These are phyloP conservation scores for Cephalopterus ornatus DNA, from an alignment of 2,113 vertebrate genomes.

Conservation along the genomic window DNA sequence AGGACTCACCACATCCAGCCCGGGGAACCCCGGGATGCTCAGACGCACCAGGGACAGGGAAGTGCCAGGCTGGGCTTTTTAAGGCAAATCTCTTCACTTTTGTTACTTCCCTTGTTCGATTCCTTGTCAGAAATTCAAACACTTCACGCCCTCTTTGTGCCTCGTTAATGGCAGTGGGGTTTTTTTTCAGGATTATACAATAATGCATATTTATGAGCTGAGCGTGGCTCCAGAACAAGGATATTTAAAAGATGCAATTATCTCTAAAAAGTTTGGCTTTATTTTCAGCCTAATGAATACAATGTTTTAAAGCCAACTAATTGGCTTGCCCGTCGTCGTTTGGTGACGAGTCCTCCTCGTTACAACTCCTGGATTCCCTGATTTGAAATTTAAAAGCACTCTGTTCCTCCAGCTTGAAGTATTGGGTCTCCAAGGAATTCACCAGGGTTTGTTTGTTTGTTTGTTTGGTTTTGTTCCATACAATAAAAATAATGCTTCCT, in stretches of 20 bases:
- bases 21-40: no score
- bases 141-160: neutral
- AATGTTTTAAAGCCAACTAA: slow-evolving; percentile 71
- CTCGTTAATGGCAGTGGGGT: neutral
- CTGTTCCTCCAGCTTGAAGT: neutral
- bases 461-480: neutral
- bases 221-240: slow-evolving; percentile 49
- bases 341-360: slow-evolving; percentile 68
- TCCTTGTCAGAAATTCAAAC: neutral
- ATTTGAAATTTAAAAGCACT: slow-evolving; percentile 67
- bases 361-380: slow-evolving; percentile 49
- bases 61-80: neutral
- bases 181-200: slow-evolving; percentile 50
- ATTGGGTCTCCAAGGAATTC: neutral
- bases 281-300: slow-evolving; percentile 70
- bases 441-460: neutral
- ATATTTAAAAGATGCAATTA: slow-evolving; percentile 76
- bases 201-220: slow-evolving; percentile 73
- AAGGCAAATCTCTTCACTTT: neutral
- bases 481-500: neutral
- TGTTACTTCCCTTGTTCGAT: neutral
- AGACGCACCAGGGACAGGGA: neutral
- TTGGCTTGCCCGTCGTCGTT: slow-evolving; percentile 65
- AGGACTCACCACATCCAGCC: neutral
- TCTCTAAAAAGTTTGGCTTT: slow-evolving; percentile 71